Base-by-base conservation (phyloP, 2,797 vertebrate species). In the Sebastes aleutianus region DNA sequence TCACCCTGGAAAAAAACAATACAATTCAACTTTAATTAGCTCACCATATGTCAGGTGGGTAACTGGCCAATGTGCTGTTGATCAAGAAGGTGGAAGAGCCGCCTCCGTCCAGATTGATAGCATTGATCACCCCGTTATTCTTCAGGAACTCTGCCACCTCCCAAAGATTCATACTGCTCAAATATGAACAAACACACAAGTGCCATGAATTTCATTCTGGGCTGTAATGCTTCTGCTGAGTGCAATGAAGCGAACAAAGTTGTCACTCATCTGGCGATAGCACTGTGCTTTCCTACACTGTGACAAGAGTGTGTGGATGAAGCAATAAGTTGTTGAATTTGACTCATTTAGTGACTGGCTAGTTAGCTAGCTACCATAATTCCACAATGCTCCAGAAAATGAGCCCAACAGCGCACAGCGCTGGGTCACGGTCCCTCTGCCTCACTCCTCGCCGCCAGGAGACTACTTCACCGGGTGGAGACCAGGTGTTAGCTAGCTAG, bases 21-120 rank as follows among this genome's bases (percentile, higher is more conserved):
- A 20, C 14, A 31, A 10, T 13, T 29, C 10, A 53, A 5, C 43
- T 20, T 50, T 27, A 14, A 18, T 62, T n/a, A 7, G 43, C 50
- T 70, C 50, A 70, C 67, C 67, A 54, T 3, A 9, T 32, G 67
- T 70, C 67, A 22, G 67, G 8, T 10, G 50, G 50, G 67, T 70
- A 70, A 3, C 67, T 70, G 67, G 13, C 67, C 67, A 70, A 34
- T 13, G 67, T 70, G n/a, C 47, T 47, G 1, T 68, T 54, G 47
- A 53, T 29, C 47, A 54, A 20, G 4, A 70, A 56, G 31, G 29
- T 56, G 29, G 97, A 96, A 0, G 97, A 98, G 12, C 96, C 96
- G 4, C 97, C 97, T 20, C 97, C 97, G 3, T 98, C 97, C 90
- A 98, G 92, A 89, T 98, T 97, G 91, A 98, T 96, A 1, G 97